These are phyloP conservation scores for Macrosteles quadrilineatus DNA, from an alignment of 1,140 invertebrate genomes.

Conservation along the genomic window DNA sequence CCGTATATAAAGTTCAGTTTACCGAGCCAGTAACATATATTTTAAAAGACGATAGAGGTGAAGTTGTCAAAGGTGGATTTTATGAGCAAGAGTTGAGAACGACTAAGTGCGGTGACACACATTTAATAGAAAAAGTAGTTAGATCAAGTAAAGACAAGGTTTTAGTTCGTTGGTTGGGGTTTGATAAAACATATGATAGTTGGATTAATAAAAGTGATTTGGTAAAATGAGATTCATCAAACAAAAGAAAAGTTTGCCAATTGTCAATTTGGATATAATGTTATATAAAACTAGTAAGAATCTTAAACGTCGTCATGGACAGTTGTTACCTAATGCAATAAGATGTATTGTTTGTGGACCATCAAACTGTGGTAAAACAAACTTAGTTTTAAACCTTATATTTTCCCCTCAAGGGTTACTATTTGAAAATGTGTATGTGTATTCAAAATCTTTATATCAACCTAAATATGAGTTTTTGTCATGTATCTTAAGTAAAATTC, in stretches of 20 bases:
- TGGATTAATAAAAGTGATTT: constrained; percentile 44
- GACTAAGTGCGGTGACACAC: constrained; percentile 43
- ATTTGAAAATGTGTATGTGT: constrained; percentile 51
- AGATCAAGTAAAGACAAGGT: constrained; percentile 42
- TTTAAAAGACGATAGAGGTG: constrained; percentile 29
- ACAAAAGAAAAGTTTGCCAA: background rate
- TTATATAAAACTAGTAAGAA: background rate
- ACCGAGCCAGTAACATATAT: constrained; percentile 34
- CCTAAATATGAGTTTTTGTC: constrained; percentile 46
- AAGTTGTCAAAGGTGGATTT: constrained; percentile 42
- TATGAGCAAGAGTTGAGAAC: constrained; percentile 44
- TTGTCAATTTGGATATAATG: background rate
- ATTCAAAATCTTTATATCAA: constrained; percentile 49
- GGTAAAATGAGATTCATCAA: constrained; percentile 16
- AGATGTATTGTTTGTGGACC: constrained; percentile 44
- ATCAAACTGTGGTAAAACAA: constrained; percentile 49
- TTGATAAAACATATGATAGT: constrained; percentile 42
- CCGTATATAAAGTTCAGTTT: constrained; percentile 29
- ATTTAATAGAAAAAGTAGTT: constrained; percentile 46
- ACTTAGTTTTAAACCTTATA: constrained; percentile 45
- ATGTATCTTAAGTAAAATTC: constrained; percentile 41
- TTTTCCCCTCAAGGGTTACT: constrained; percentile 44
- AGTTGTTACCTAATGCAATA: constrained; percentile 40
- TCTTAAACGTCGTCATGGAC: constrained; percentile 34
- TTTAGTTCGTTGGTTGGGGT: constrained; percentile 48